phyloP scores from a whole-genome alignment of 2,113 vertebrate genomes.

The Nycticryphes semicollaris region DNA sequence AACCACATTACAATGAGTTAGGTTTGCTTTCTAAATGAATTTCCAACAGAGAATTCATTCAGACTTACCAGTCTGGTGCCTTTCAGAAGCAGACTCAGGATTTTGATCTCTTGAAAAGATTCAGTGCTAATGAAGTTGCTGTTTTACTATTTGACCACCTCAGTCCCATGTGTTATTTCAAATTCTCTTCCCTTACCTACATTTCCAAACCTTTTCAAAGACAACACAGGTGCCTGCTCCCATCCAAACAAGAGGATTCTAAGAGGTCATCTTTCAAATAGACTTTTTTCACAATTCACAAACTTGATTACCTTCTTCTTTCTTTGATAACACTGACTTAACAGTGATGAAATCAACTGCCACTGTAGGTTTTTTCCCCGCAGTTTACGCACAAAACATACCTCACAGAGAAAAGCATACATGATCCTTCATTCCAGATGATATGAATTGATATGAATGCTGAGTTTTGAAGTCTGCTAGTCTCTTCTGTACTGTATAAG shows the following conservation, averaged over 20 bases:
- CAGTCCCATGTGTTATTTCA: background rate
- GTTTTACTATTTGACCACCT: background rate
- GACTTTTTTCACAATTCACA: fast-evolving
- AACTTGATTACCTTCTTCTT: background rate
- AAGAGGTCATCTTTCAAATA: background rate
- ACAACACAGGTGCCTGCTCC: background rate
- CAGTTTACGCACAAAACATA: background rate
- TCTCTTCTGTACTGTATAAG: background rate
- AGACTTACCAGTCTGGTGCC: background rate
- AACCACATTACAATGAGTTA: background rate
- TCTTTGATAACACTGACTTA: background rate
- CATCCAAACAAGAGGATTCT: background rate
- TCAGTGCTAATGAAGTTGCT: background rate
- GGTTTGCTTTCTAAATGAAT: background rate
- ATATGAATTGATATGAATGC: background rate
- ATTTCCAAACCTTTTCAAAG: background rate
- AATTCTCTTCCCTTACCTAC: background rate
- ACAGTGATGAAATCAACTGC: background rate
- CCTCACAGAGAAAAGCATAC: background rate
- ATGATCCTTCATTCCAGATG: background rate
- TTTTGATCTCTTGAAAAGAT: background rate
- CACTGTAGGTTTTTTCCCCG: background rate
- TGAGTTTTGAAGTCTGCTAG: background rate
- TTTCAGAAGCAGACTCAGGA: background rate
- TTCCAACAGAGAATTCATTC: background rate